Evolutionary conservation across 2,113 vertebrate species (phyloP), one percentile per base, ranked within the genome.

Genomic region (Todiramphus saurophagus): DNA sequence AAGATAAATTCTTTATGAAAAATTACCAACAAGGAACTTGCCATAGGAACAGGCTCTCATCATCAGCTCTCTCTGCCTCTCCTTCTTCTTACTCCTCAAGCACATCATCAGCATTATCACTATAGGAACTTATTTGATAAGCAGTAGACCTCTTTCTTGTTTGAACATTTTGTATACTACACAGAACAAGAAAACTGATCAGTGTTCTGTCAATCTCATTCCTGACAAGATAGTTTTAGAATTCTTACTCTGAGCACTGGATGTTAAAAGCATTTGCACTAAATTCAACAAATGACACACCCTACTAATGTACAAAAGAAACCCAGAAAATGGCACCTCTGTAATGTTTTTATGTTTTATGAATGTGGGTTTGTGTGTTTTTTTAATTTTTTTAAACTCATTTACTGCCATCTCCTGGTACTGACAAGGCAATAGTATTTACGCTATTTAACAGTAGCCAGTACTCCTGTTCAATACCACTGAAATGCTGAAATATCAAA

Each of bases 321-420:
- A 43, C 7, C 16, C 18, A 84, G 44, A 89, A 93, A 90, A 91
- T 11, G 30, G 37, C 17, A 92, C 48, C 37, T 67, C 17, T 30
- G 28, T 70, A 66, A 20, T 30, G 20, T 70, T 46, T 81, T 80
- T 80, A 16, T 23, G 10, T 3, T 76, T 85, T 25, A 53, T 53
- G 10, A 8, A 68, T 35, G 33, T 3, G 8, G 14, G 3, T 39
- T 41, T 24, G 50, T 30, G 13, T 30, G 89, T 31, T 48, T 70
- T 24, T 7, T n/a, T 46, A 33, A 11, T 33, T 48, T 48, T 94
- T 90, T 97, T 93, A 25, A 93, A 92, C 87, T 95, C 80, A 72
- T 75, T 95, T 97, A 96, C 97, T 97, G 97, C 98, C 98, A 97
- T 89, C 98, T 98, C 94, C 97, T 98, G 98, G 97, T 80, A 76